Conservation (phyloP, 2,888 invertebrate genomes). For the Idaea dimidiata region DNA sequence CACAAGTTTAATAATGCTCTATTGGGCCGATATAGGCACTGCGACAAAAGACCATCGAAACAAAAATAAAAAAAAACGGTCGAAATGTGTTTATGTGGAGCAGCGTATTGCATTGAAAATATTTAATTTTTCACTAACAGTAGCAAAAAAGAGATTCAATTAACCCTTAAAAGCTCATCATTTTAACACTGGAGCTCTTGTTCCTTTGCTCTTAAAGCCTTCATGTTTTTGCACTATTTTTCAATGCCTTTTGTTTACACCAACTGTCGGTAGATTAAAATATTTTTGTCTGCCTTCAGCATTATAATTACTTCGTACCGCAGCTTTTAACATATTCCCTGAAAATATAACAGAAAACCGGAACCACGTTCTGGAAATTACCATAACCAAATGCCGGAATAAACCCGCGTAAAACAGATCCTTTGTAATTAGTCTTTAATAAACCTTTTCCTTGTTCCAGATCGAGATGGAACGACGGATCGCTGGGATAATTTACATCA, state of each 20-base stretch:
- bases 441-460: constrained; percentile 66
- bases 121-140: no score
- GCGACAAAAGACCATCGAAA: no score
- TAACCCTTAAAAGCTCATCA: no score
- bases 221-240: background rate
- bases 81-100: no score
- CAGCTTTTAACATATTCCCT: constrained; percentile 11
- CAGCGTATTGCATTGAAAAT: no score
- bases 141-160: no score
- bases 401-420: constrained; percentile 31
- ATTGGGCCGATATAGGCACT: no score
- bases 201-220: no score
- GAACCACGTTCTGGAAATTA: constrained; percentile 20
- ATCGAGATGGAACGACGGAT: constrained; percentile 66
- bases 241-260: background rate
- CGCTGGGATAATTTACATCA: constrained; percentile 65
- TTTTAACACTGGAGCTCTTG: no score
- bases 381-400: constrained; percentile 15
- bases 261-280: background rate
- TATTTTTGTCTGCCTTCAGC: constrained; percentile 3
- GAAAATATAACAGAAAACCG: constrained; percentile 18
- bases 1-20: no score
- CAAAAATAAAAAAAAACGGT: no score
- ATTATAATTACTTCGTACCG: constrained; percentile 21
- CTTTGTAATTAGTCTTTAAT: constrained; percentile 20